Evolutionary conservation across 1,140 invertebrate species (phyloP), one percentile per base, ranked within the genome.

Genomic region (Drosophila takahashii): DNA sequence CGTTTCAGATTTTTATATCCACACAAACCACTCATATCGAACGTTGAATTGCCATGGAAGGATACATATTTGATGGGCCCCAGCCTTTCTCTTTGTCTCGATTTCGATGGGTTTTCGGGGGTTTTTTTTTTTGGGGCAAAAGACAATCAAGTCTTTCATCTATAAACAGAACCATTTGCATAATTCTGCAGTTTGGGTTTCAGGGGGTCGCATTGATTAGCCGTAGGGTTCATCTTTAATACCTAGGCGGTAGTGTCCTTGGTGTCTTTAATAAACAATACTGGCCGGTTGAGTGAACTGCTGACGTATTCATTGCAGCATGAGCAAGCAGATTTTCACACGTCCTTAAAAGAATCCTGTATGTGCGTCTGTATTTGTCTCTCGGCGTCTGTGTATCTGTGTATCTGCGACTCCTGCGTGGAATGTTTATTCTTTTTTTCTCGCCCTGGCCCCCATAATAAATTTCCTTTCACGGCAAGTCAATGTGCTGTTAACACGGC

Each of bases 381-480:
- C 36, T 16, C 9, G 47, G 32, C 22, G 26, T 54, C 26, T 65
- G 52, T 59, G 50, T 41, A 13, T 41, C 53, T 50, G 51, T 71
- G 51, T 71, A 60, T 42, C 42, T 70, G 27, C 50, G 52, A 65
- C 48, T 47, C n/a, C 26, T 48, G 29, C 18, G 27, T 27, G 66
- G 64, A 54, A 70, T 70, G 66, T 70, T 70, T 70, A 41, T 67
- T 54, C 41, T 26, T 39, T 64, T 51, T 54, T 32, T 66, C 58
- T 47, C 74, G 29, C 62, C 34, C 60, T 53, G 61, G 42, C 34
- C 42, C 9, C 10, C 27, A 58, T 80, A 83, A 87, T 87, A 87
- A 87, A 87, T 89, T 83, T 87, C 67, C 70, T 79, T 74, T 87
- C 75, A 76, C 66, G 80, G 74, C 76, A 75, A 84, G 80, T 84